Evolutionary conservation across 2,888 invertebrate genomes (phyloP).

Genomic region (Sinopyrophorus schimmeli): DNA sequence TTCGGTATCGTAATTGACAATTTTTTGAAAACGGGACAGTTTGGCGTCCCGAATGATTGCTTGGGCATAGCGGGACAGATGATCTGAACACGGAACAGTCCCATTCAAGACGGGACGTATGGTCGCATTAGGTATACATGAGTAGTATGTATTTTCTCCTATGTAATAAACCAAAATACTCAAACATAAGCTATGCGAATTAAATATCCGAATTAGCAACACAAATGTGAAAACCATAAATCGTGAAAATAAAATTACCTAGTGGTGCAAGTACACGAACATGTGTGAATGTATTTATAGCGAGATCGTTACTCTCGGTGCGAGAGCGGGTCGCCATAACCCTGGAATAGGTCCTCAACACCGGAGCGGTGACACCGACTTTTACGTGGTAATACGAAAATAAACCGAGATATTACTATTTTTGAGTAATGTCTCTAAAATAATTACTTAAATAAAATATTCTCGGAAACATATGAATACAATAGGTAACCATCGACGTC

Average conservation of each 20-base stretch:
- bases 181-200: constrained; percentile 27
- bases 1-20: no score
- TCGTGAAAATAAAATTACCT: constrained; percentile 32
- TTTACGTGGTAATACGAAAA: constrained; percentile 31
- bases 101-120: no score
- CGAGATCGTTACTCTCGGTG: constrained; percentile 33
- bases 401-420: constrained; percentile 26
- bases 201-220: constrained; percentile 33
- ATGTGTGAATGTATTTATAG: constrained; percentile 34
- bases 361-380: constrained; percentile 31
- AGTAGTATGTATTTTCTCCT: constrained; percentile 12
- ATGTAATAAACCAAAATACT: constrained; percentile 22
- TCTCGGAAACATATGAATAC: constrained; percentile 15
- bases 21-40: no score
- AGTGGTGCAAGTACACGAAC: constrained; percentile 31
- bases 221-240: constrained; percentile 33
- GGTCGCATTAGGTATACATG: no score
- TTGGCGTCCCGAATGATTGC: no score
- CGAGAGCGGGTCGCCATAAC: constrained; percentile 28
- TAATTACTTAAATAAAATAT: constrained; percentile 18
- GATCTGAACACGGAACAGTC: no score
- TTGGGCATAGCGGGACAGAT: no score
- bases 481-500: constrained; percentile 20
- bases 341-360: constrained; percentile 32
- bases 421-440: constrained; percentile 26